A percentile compares a stretch with the other conserved stretches of the same genome.
Conservation (phyloP, 37 sponge, comb jelly and placozoan species). For the Eunapius fragilis region DNA sequence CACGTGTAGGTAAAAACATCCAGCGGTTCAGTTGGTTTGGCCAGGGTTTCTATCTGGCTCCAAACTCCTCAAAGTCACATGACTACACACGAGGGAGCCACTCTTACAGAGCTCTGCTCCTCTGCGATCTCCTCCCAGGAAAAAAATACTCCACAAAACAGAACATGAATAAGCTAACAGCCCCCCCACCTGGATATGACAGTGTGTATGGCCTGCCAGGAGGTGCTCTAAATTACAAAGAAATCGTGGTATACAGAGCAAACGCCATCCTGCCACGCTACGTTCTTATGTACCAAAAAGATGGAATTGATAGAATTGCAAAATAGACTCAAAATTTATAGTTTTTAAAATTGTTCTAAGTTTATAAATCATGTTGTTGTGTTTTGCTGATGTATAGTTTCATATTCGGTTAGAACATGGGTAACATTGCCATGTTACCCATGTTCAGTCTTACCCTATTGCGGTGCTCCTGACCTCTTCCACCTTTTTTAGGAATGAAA, state of each 20-base stretch:
- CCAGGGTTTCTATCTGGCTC: conserved; percentile 78
- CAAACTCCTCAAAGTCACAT: conserved; percentile 80
- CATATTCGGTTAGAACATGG: no score
- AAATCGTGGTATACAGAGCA: conserved; percentile 60
- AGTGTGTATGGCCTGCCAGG: conserved; percentile 65
- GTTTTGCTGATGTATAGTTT: no score
- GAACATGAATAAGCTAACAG: conserved; percentile 17
- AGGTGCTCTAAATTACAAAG: conserved; percentile 49
- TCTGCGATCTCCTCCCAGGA: conserved; percentile 69
- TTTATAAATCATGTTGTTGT: no score
- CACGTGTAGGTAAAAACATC: conserved; percentile 26
- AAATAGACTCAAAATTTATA: neutral
- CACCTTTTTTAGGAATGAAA: no score
- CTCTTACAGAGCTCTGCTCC: conserved; percentile 68
- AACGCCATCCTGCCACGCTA: conserved; percentile 64
- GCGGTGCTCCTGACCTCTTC: no score
- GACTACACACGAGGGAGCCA: conserved; percentile 76
- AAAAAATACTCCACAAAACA: conserved; percentile 42
- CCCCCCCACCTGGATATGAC: conserved; percentile 67
- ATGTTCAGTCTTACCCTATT: no score
- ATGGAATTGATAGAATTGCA: conserved; percentile 61
- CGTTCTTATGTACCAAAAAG: conserved; percentile 66
- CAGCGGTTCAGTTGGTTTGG: conserved; percentile 66
- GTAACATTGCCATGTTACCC: no score
- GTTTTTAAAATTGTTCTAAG: no score